Base-by-base conservation (phyloP, 2,888 invertebrate genomes). In the Peribatodes rhomboidaria region DNA sequence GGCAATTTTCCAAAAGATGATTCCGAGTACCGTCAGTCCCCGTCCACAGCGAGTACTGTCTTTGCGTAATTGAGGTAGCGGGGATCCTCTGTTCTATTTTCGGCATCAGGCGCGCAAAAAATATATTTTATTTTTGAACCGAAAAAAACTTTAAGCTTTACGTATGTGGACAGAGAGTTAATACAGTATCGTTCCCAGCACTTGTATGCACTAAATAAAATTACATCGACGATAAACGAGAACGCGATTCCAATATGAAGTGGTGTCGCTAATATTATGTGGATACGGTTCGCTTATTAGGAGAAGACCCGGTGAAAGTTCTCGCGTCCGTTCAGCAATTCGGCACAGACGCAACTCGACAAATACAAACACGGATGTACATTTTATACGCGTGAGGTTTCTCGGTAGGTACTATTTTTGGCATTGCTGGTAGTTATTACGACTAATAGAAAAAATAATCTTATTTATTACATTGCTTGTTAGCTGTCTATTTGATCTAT, bases 1-100 rank as follows among this genome's bases (percentile, higher is more conserved):
- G 89, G 89, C 88, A 65, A 60, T 52, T 72, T 67, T 84, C 89
- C 90, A 90, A 86, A 78, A 79, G 73, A 74, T 74, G 77, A 77
- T 79, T 77, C 78, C 78, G 72, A 79, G 60, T 65, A 59, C 35
- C 47, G 63, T 66, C 65, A 61, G 60, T 78, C 67, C 75, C 76
- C 73, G 75, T 76, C 75, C 69, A 74, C 71, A 73, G 73, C 67
- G 68, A 58, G 72, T 76, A 70, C 67, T 70, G 71, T 73, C 74
- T 75, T 77, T 69, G 68, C 74, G 75, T 79, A 78, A 79, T 78
- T 83, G 78, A 75, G 75, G 68, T 73, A 77, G 57, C 50, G 53
- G 50, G 57, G 61, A 61, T 61, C 52, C 54, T 46, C 61, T 42
- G 54, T 50, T 57, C 54, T 61, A 66, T 66, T 66, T 57, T 27